Evolutionary conservation across 2,888 invertebrate genomes (phyloP), one percentile per base, ranked within the genome.

Genomic region (Agapostemon virescens): DNA sequence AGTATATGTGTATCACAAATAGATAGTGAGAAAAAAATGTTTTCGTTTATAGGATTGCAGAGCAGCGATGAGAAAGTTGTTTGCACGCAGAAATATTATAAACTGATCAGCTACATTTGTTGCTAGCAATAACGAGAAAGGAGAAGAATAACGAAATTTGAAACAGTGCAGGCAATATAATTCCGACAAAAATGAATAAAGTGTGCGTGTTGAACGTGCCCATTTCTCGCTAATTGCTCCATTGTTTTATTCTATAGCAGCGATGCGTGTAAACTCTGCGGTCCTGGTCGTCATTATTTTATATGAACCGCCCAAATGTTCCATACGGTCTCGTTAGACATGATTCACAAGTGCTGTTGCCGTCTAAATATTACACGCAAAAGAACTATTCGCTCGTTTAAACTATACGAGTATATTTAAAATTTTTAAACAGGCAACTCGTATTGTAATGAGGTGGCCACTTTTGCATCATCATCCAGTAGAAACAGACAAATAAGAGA

Each of bases 221-320:
- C 0, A 33, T 20, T 61, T 20, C 61, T 61, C 61, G 33, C 61
- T 61, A 61, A 61, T 61, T 61, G 26, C 45, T 66, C 66, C 23
- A 55, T 23, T 75, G 38, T 66, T 75, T 61, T 58, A 72, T 67
- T 71, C 42, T 42, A 66, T 52, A 67, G 42, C 45, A 49, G 45
- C 55, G 55, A 49, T 68, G 49, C 26, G 69, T 49, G 70, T 30
- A 61, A 69, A 73, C 74, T 55, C 52, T 77, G 80, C 75, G 80
- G 74, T 80, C 73, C 45, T 38, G 42, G 55, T 71, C 67, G 61
- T 84, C 77, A 66, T 77, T 80, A 83, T 80, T 83, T 84, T 77
- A 72, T 75, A 73, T 64, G 68, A 61, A 63, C 58, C 61, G 80
- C 84, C 80, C 80, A 75, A 84, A 78, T 84, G 84, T 33, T 77